Conservation (phyloP, 2,113 vertebrate genomes). For the Upupa epops region DNA sequence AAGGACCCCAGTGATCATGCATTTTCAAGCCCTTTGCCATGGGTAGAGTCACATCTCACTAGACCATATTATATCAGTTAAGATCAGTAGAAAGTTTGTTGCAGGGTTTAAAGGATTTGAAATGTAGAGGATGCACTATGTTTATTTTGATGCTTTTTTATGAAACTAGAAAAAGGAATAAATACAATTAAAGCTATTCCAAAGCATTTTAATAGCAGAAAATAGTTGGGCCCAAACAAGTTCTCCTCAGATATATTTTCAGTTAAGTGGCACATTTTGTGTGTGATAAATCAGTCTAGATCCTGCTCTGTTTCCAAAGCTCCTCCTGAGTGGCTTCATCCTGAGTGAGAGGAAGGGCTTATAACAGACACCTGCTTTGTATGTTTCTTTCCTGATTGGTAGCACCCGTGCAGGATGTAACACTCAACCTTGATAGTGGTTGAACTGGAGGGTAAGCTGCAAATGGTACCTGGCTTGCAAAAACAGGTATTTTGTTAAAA, state of each 20-base stretch:
- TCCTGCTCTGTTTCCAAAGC: background rate
- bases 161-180: background rate
- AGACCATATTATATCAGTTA: background rate
- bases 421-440: fast-evolving
- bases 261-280: background rate
- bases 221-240: background rate
- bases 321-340: background rate
- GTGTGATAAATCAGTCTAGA: no score
- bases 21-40: no score
- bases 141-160: background rate
- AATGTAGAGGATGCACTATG: background rate
- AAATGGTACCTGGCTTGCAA: background rate
- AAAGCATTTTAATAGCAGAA: background rate
- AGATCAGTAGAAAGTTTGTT: background rate
- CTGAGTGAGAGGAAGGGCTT: background rate
- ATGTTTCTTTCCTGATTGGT: background rate
- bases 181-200: background rate
- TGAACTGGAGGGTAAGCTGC: background rate
- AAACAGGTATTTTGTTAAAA: background rate
- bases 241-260: background rate
- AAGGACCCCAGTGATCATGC: no score
- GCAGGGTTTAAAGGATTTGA: background rate
- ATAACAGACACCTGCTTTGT: background rate
- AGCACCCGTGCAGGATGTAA: background rate
- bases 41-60: no score